These are phyloP conservation scores for Chironomus striatipennis DNA, from an alignment of 1,140 invertebrate species.

Conservation along the genomic window DNA sequence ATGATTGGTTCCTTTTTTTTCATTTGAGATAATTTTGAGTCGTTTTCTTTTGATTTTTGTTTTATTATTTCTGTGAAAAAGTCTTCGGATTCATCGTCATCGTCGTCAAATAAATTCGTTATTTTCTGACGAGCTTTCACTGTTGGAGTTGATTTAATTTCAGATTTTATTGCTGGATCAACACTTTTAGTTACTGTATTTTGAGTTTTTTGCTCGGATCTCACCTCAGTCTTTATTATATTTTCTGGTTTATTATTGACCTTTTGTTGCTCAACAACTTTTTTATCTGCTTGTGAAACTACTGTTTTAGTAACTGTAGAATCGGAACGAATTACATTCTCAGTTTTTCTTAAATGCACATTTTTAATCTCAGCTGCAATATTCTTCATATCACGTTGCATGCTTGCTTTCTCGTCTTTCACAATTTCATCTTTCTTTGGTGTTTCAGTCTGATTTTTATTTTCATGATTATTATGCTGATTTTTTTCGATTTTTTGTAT, in stretches of 20 bases:
- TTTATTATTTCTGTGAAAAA: conserved; percentile 29
- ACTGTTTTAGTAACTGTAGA: background rate
- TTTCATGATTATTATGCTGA: background rate
- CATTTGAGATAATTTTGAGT: background rate
- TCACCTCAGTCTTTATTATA: too few relatives aligned
- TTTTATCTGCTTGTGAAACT: background rate
- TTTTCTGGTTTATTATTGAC: too few relatives aligned
- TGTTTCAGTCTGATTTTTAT: background rate
- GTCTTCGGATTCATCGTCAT: conserved; percentile 34
- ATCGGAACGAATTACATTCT: background rate
- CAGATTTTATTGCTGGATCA: conserved; percentile 30
- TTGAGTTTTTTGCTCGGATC: background rate
- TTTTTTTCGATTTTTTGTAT: background rate
- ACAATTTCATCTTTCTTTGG: background rate
- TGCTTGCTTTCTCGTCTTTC: background rate
- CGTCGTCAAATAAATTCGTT: conserved; percentile 33
- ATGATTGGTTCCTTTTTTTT: background rate
- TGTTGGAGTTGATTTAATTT: conserved; percentile 26
- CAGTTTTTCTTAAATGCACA: background rate
- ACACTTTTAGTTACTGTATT: background rate
- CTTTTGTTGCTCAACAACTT: background rate
- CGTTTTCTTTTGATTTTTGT: conserved; percentile 24
- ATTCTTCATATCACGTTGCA: background rate
- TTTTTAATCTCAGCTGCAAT: background rate
- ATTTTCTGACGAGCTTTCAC: conserved; percentile 11